Conservation (phyloP, 2,797 vertebrate species). For the Leptatherina wallacei region DNA sequence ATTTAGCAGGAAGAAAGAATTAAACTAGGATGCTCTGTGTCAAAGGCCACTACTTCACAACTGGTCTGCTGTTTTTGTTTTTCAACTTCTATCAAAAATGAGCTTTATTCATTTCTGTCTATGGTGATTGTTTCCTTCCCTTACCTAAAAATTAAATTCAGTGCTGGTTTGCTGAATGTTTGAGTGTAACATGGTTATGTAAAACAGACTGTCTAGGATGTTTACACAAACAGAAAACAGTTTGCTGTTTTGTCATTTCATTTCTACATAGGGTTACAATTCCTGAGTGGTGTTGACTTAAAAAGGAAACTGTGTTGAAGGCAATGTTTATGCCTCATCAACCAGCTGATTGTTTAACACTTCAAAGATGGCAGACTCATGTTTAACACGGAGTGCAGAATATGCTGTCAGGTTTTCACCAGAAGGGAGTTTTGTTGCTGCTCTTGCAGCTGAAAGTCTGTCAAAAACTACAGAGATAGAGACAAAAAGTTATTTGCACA, state of each 20-base stretch:
- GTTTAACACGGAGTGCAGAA: slow-evolving; percentile 37
- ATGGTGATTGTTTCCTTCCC: background rate
- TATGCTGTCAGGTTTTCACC: slow-evolving; percentile 40
- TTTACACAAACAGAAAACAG: slow-evolving; percentile 54
- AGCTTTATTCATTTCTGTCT: slow-evolving; percentile 10
- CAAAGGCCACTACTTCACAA: slow-evolving; percentile 50
- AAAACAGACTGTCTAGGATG: slow-evolving; percentile 59
- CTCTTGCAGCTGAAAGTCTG: slow-evolving; percentile 26
- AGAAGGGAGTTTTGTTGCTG: slow-evolving; percentile 25
- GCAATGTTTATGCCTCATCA: slow-evolving; percentile 52
- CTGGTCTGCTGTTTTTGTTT: slow-evolving; percentile 43
- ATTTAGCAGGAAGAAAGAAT: slow-evolving; percentile 60
- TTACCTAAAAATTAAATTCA: slow-evolving; percentile 6
- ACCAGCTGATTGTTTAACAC: slow-evolving; percentile 68
- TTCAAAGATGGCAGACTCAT: slow-evolving; percentile 46
- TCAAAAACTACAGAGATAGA: slow-evolving; percentile 34
- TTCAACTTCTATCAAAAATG: slow-evolving; percentile 26
- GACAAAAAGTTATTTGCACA: slow-evolving; percentile 46
- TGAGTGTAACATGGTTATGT: slow-evolving; percentile 31
- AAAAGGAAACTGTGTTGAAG: slow-evolving; percentile 61
- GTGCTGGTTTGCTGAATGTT: slow-evolving; percentile 20
- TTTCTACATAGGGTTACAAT: slow-evolving; percentile 65
- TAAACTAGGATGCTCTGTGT: slow-evolving; percentile 40
- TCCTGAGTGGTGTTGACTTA: slow-evolving; percentile 72
- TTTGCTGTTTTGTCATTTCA: slow-evolving; percentile 61